Evolutionary conservation across 64 coral and sea anemone species (phyloP), one percentile per base, ranked within the genome.

Genomic region (Dendronephthya gigantea): DNA sequence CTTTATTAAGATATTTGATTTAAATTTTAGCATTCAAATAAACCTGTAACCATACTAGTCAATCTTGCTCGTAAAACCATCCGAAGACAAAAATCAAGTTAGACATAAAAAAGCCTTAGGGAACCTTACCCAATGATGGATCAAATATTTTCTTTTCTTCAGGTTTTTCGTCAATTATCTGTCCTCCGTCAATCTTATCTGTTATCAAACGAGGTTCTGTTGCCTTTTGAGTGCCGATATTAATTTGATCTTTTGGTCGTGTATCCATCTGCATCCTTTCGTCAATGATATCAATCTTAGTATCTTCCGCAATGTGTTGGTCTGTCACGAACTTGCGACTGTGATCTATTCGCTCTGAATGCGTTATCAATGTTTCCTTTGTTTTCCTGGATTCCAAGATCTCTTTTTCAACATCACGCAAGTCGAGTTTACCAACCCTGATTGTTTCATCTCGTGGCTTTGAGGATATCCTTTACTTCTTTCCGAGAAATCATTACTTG

Each of bases 341-440:
- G 30, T 79, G 2, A 3, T 15, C 15, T 9, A 36, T 33, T 29
- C 29, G 30, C 36, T 36, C 30, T 12, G 25, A 9, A 34, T 16
- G 36, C 15, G 2, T 79, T 79, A 29, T 79, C 32, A 39, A 39
- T 28, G 30, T 79, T 34, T 34, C 36, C 32, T 79, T 10, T 15
- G 36, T 35, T 79, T 34, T 79, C 14, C 15, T 29, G 22, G 72
- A 79, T 36, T 79, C 36, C 72, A 39, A 17, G 36, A 79, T 19
- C 30, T 79, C 72, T 9, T 79, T 79, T 39, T 79, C 72, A 79
- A 39, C 36, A 12, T 79, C 72, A 79, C 72, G 72, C 22, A 79
- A 39, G 36, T 79, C 72, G 72, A 79, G 32, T 39, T 79, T 39
- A 34, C 72, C 30, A 16, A 39, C 72, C 15, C 28, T 39, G 36